These are phyloP conservation scores for Epinotia demarniana DNA, from an alignment of 2,888 invertebrate genomes.

Conservation along the genomic window DNA sequence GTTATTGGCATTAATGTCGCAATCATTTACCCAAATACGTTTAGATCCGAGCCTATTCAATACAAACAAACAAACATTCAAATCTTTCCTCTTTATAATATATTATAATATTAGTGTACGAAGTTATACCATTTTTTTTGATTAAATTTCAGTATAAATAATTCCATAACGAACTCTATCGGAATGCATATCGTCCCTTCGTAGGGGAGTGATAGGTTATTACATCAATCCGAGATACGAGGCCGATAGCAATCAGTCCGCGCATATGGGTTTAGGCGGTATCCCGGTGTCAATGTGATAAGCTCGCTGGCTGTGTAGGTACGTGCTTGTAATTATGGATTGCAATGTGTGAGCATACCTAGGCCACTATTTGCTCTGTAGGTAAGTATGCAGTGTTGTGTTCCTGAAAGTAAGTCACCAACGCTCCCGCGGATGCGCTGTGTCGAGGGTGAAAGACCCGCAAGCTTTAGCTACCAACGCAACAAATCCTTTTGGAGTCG, in stretches of 20 bases:
- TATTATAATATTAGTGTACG: no score
- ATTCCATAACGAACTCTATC: slow-evolving; percentile 4
- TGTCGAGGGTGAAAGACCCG: no score
- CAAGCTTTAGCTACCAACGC: no score
- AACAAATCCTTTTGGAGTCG: no score
- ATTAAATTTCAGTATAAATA: not conserved
- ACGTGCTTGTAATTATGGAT: slow-evolving; percentile 33
- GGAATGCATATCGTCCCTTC: slow-evolving; percentile 35
- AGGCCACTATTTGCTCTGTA: not conserved
- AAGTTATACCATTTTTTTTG: not conserved
- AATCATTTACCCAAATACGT: no score
- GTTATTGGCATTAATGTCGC: no score
- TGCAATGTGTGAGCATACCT: not conserved
- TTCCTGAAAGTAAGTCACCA: no score
- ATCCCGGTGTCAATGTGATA: slow-evolving; percentile 47
- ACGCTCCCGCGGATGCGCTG: no score
- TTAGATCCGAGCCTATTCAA: no score
- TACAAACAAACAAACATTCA: no score
- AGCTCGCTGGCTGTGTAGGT: slow-evolving; percentile 26
- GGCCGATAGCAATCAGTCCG: slow-evolving; percentile 47
- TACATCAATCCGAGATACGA: slow-evolving; percentile 47
- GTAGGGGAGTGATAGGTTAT: slow-evolving; percentile 43
- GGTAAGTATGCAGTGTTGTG: no score
- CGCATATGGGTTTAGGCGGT: slow-evolving; percentile 48
- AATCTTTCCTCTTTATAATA: no score